Conservation (phyloP, 2,888 invertebrate species). For the Pherbina coryleti region DNA sequence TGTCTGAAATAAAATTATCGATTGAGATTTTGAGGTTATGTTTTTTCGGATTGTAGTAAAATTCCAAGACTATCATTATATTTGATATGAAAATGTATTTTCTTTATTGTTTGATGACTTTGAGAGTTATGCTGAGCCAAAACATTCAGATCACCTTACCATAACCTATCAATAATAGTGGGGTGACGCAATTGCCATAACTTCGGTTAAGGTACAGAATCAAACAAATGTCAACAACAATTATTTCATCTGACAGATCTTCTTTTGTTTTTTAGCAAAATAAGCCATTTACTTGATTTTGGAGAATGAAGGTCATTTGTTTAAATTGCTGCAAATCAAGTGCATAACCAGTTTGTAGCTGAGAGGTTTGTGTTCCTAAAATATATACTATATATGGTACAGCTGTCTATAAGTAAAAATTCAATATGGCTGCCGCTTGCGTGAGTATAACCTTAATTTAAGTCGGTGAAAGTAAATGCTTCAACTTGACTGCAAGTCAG, state of each 20-base stretch:
- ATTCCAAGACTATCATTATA: neutral
- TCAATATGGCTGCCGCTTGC: conserved; percentile 27
- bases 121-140: neutral
- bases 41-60: neutral
- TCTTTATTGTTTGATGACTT: neutral
- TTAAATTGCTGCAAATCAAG: neutral
- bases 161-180: neutral
- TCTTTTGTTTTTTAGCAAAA: neutral
- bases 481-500: neutral
- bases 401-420: conserved; percentile 15
- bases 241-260: neutral
- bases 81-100: neutral
- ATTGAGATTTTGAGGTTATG: conserved; percentile 33
- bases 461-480: neutral
- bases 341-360: too few relatives aligned
- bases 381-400: neutral
- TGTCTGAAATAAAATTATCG: conserved; percentile 22
- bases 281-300: neutral
- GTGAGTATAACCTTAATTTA: conserved; percentile 17
- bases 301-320: neutral
- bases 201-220: neutral
- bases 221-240: neutral
- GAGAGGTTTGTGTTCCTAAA: neutral
- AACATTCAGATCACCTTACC: neutral
- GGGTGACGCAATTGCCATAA: neutral